Percentiles rank a stretch among this genome's conserved stretches.
phyloP scores from a whole-genome alignment of 2,888 invertebrate species.

The Ecliptopera silaceata region DNA sequence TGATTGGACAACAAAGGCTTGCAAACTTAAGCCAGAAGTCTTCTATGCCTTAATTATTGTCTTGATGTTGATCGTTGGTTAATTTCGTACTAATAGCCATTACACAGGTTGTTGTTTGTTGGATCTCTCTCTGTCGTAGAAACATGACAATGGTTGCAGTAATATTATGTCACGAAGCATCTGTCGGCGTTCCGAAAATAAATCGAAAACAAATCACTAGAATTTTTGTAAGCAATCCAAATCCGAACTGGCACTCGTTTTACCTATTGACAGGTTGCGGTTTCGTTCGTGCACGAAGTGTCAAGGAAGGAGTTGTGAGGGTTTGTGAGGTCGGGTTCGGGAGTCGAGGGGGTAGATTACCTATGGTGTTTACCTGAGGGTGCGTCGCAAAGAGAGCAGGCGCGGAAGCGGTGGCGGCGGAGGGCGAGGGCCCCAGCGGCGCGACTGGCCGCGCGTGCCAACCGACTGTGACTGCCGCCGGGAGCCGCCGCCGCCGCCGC shows the following conservation, averaged over 20 bases:
- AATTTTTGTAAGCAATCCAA: constrained; percentile 65
- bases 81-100: no score
- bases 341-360: constrained; percentile 31
- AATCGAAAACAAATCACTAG: constrained; percentile 54
- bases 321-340: constrained; percentile 17
- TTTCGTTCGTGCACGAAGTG: constrained; percentile 50
- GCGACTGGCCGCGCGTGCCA: constrained; percentile 78
- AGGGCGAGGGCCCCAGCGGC: constrained; percentile 64
- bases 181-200: constrained; percentile 62
- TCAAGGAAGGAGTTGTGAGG: constrained; percentile 27
- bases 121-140: neutral
- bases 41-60: neutral
- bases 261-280: constrained; percentile 43
- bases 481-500: constrained; percentile 41
- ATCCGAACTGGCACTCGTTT: constrained; percentile 49
- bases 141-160: constrained; percentile 30
- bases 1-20: neutral
- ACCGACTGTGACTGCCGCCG: constrained; percentile 70
- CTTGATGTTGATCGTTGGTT: neutral
- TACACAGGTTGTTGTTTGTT: neutral
- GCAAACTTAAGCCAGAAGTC: constrained; percentile 21
- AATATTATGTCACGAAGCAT: constrained; percentile 52
- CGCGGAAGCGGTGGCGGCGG: constrained; percentile 56
- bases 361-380: constrained; percentile 68
- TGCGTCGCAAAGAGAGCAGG: constrained; percentile 53